Evolutionary conservation across 1,140 invertebrate species (phyloP), one percentile per base, ranked within the genome.

Genomic region (Leptinotarsa undecemlineata): DNA sequence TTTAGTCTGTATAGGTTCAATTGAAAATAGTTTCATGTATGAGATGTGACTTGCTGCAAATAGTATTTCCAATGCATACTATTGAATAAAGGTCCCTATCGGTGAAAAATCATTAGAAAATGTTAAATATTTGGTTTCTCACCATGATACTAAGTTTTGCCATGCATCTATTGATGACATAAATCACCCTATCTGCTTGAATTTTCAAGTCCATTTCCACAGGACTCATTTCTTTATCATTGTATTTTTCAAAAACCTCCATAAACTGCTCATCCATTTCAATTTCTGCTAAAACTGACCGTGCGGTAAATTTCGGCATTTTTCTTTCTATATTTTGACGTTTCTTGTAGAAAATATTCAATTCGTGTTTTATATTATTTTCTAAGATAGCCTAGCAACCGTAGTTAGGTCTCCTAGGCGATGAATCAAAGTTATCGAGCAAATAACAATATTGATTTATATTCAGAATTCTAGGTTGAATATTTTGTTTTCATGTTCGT

Each of bases 161-260:
- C 23, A 78, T 68, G 6, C 74, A 23, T 70, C 71, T 77, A 57
- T 79, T 77, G 4, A 81, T 17, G 3, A 78, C 70, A 60, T 77
- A 75, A 57, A 80, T 73, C 4, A 80, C 75, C 62, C 80, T 72
- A n/a, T 75, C 76, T 13, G 73, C 72, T 71, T 79, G 79, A 42
- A 81, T 79, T 26, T 74, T 66, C 20, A 81, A 68, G 6, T 80
- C 77, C 71, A 79, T 76, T 51, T 80, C 79, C 15, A 73, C 72
- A 2, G 77, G 77, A 14, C 69, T 64, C 60, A 64, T 26, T 48
- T 72, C 60, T 47, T 47, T 64, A n/a, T 72, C 71, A 14, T 63
- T 64, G 6, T 61, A 72, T 47, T 47, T 72, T 13, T 64, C 47
- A 0, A 72, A 48, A 11, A 64, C 33, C 21, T 72, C 62, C 51